These are phyloP conservation scores for Stegastes partitus DNA, from an alignment of 2,113 vertebrate genomes.

Conservation along the genomic window DNA sequence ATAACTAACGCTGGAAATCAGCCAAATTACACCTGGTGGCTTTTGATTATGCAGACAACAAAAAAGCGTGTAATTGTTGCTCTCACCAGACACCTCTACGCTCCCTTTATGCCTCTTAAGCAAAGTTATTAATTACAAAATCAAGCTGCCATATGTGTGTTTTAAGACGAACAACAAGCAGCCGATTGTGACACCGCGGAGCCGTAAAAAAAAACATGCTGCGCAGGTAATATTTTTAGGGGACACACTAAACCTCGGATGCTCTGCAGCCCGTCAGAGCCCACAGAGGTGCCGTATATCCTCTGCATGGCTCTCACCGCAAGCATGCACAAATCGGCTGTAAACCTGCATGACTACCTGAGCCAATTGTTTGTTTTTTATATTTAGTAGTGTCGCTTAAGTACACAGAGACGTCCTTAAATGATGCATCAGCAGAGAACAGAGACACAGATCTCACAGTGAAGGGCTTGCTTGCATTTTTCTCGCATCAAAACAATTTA, in stretches of 20 bases:
- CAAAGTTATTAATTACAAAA: not conserved
- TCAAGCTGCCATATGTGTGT: not conserved
- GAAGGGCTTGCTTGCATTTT: too few relatives aligned
- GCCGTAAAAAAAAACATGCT: not conserved
- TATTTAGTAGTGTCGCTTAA: constrained; percentile 1
- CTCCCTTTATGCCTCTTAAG: not conserved
- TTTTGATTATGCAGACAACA: not conserved
- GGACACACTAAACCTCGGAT: not conserved
- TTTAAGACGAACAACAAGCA: not conserved
- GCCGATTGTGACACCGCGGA: not conserved
- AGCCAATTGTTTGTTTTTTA: constrained; percentile 11
- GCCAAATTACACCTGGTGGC: not conserved
- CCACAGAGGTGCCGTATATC: not conserved
- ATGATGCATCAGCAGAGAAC: not conserved
- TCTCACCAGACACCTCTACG: not conserved
- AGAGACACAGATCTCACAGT: too few relatives aligned
- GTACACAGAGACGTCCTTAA: not conserved
- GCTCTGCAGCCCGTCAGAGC: not conserved
- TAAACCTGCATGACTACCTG: constrained; percentile 5
- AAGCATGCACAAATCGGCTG: not conserved
- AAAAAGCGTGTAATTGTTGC: too few relatives aligned
- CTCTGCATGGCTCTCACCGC: not conserved
- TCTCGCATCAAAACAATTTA: too few relatives aligned
- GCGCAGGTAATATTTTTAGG: not conserved
- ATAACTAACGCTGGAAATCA: not conserved